phyloP scores from a whole-genome alignment of 2,797 vertebrate genomes.

The Syncerus caffer region DNA sequence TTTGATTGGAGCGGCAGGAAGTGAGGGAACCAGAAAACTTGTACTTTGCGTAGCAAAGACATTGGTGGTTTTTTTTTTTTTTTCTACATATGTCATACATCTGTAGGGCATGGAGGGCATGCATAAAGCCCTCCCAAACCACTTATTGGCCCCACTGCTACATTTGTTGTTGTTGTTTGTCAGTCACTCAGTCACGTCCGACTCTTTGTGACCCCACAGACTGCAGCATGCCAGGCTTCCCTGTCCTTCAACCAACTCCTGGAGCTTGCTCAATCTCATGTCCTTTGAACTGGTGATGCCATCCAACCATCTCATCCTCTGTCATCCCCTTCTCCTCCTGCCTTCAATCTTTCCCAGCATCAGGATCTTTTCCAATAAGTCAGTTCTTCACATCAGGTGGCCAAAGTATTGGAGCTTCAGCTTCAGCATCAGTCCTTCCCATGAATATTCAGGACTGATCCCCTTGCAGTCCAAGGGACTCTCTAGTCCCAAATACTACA shows the following conservation, averaged over 20 bases:
- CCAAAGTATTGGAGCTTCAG: not conserved
- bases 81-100: too few species aligned
- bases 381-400: not conserved
- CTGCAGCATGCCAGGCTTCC: not conserved
- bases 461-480: not conserved
- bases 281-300: not conserved
- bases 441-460: not conserved
- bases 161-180: not conserved
- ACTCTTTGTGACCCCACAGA: not conserved
- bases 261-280: not conserved
- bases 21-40: not conserved
- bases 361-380: not conserved
- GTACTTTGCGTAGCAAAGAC: not conserved
- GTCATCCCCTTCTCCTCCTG: not conserved
- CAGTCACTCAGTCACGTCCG: fast-evolving
- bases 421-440: not conserved
- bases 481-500: not conserved
- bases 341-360: not conserved
- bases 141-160: not conserved
- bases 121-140: not conserved
- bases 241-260: not conserved
- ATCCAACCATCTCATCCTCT: not conserved
- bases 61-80: not conserved
- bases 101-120: not conserved
- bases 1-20: not conserved